Percentiles rank a stretch among this genome's conserved stretches.
These are phyloP conservation scores for Streblospio benedicti DNA, from an alignment of 1,140 invertebrate species.

Conservation along the genomic window DNA sequence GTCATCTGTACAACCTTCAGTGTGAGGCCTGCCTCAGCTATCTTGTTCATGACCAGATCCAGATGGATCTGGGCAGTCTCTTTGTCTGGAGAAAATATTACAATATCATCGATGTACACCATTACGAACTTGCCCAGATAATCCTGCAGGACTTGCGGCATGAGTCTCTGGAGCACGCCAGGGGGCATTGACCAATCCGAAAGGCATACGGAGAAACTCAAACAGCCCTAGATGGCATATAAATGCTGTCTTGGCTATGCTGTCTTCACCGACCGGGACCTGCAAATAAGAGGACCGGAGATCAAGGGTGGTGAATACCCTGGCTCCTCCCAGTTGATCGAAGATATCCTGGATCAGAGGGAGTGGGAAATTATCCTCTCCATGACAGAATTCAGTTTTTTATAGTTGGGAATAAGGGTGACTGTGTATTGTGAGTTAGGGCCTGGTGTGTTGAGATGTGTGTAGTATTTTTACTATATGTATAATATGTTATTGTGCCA, in stretches of 20 bases:
- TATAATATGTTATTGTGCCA: too few relatives aligned
- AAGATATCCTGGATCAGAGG: conserved; percentile 33
- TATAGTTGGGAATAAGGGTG: conserved; percentile 28
- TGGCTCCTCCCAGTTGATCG: conserved; percentile 11
- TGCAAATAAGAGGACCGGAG: conserved; percentile 1
- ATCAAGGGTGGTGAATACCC: conserved; percentile 8
- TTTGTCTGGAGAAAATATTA: too few relatives aligned
- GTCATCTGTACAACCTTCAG: too few relatives aligned
- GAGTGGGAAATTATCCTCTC: conserved; percentile 22
- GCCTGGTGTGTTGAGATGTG: conserved; percentile 32
- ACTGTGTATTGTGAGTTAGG: conserved; percentile 27
- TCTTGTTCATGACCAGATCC: too few relatives aligned
- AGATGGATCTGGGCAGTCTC: too few relatives aligned
- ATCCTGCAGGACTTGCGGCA: conserved; percentile 24
- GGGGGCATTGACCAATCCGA: conserved; percentile 20
- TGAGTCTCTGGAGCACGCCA: conserved; percentile 29
- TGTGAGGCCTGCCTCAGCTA: too few relatives aligned
- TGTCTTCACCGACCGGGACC: not conserved
- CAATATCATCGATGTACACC: too few relatives aligned
- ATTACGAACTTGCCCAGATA: conserved; percentile 16
- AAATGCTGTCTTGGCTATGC: conserved; percentile 1
- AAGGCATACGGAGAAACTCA: conserved; percentile 2
- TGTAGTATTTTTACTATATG: too few relatives aligned
- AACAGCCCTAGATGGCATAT: conserved; percentile 2
- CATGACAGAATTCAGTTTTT: conserved; percentile 27